Percentiles rank a stretch among this genome's conserved stretches.
These are phyloP conservation scores for Colostygia pectinataria DNA, from an alignment of 2,888 invertebrate species.

Conservation along the genomic window DNA sequence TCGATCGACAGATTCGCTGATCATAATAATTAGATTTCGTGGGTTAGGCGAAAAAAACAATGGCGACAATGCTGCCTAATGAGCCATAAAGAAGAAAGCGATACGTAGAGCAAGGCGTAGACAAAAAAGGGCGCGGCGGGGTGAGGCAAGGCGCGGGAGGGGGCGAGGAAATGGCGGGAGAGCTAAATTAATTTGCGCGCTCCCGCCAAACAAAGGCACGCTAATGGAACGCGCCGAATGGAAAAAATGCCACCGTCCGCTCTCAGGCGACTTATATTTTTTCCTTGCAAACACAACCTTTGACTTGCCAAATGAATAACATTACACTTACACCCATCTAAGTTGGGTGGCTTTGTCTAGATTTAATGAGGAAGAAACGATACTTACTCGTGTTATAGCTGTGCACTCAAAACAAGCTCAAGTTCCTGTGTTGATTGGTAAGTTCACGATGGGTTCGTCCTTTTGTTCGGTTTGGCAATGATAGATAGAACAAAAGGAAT, in stretches of 20 bases:
- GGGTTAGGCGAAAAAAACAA: constrained; percentile 77
- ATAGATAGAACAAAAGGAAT: not conserved
- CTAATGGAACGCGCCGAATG: constrained; percentile 84
- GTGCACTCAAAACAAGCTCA: constrained; percentile 64
- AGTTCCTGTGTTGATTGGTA: constrained; percentile 63
- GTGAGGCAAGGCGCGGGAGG: constrained; percentile 55
- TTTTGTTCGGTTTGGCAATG: constrained; percentile 31
- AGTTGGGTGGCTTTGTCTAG: constrained; percentile 71
- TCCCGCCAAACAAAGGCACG: constrained; percentile 83
- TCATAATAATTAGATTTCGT: constrained; percentile 77
- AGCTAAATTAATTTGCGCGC: constrained; percentile 84
- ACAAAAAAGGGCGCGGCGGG: constrained; percentile 79
- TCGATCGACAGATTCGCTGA: constrained; percentile 63
- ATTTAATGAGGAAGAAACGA: constrained; percentile 75
- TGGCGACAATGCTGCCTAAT: constrained; percentile 81
- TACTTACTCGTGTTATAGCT: constrained; percentile 60
- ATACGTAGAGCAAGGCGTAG: constrained; percentile 82
- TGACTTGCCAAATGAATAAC: constrained; percentile 82
- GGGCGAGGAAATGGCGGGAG: constrained; percentile 80
- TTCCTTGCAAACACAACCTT: constrained; percentile 79
- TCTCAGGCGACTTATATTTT: constrained; percentile 72
- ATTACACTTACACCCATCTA: constrained; percentile 70
- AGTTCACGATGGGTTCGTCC: constrained; percentile 43
- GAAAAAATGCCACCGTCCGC: constrained; percentile 84
- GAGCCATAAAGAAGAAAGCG: constrained; percentile 84